Conservation (phyloP, 2,797 vertebrate species). For the Chrosomus eos region DNA sequence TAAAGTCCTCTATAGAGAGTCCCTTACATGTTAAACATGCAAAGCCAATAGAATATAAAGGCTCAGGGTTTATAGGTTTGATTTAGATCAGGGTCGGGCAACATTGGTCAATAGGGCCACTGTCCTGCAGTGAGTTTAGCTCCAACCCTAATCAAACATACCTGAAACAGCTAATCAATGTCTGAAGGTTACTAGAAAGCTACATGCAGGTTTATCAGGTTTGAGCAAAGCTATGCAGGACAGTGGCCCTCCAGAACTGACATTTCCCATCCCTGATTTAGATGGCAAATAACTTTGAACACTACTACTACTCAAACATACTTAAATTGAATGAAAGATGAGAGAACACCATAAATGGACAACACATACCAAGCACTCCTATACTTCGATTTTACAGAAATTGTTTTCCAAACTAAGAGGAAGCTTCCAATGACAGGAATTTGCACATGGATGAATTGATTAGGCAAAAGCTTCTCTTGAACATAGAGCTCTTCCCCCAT, state of each 20-base stretch:
- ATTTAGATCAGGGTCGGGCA: neutral
- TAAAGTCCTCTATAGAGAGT: neutral
- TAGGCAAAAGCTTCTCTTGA: neutral
- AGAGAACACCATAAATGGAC: conserved; percentile 9
- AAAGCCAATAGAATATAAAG: neutral
- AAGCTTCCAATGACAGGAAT: neutral
- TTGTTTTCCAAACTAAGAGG: neutral
- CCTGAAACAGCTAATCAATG: no score
- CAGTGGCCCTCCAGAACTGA: no score
- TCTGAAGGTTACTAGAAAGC: no score
- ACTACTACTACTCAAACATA: conserved; percentile 2
- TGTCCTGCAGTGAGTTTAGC: no score
- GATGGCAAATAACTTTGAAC: neutral
- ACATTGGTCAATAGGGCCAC: no score
- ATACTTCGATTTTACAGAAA: neutral
- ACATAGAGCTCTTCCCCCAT: neutral
- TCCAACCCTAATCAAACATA: no score
- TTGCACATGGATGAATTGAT: neutral
- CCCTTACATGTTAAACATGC: neutral
- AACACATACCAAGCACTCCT: conserved; percentile 14
- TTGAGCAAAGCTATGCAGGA: no score
- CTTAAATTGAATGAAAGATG: conserved; percentile 30
- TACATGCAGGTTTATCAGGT: no score
- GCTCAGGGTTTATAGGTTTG: neutral
- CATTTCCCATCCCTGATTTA: neutral